Evolutionary conservation across 2,888 invertebrate species (phyloP).

Genomic region (Andrena haemorrhoa): DNA sequence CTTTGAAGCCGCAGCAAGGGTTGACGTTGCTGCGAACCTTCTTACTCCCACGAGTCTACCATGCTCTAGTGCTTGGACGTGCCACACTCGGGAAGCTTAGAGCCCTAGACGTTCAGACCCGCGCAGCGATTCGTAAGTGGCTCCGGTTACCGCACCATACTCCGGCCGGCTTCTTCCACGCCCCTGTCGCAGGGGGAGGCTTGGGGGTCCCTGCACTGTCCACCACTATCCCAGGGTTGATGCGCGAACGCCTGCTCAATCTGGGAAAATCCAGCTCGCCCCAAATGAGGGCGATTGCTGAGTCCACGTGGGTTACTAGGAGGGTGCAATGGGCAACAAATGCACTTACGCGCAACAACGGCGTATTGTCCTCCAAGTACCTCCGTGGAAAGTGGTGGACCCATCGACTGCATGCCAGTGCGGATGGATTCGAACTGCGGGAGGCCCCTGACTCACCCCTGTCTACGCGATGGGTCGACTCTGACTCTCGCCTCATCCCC

Average conservation of each 20-base stretch:
- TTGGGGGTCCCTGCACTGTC: conserved; percentile 67
- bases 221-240: background rate
- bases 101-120: conserved; percentile 76
- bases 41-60: conserved; percentile 81
- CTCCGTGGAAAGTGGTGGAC: background rate
- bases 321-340: background rate
- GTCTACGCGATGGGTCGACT: background rate
- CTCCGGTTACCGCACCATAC: conserved; percentile 77
- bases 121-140: conserved; percentile 72
- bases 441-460: background rate
- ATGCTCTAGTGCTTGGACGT: conserved; percentile 78
- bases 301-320: background rate
- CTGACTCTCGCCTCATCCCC: conserved; percentile 49
- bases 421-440: background rate
- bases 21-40: conserved; percentile 49
- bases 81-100: conserved; percentile 61
- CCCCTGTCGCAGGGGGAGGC: conserved; percentile 68
- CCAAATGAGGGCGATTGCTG: too few species aligned
- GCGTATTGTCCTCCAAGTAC: too few species aligned
- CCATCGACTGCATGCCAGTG: background rate
- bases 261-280: too few species aligned
- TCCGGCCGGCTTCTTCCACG: conserved; percentile 77
- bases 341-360: background rate
- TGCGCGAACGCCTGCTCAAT: background rate
- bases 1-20: conserved; percentile 82